These are phyloP conservation scores for Crotalus helleri DNA, from an alignment of 2,113 vertebrate genomes.

Conservation along the genomic window DNA sequence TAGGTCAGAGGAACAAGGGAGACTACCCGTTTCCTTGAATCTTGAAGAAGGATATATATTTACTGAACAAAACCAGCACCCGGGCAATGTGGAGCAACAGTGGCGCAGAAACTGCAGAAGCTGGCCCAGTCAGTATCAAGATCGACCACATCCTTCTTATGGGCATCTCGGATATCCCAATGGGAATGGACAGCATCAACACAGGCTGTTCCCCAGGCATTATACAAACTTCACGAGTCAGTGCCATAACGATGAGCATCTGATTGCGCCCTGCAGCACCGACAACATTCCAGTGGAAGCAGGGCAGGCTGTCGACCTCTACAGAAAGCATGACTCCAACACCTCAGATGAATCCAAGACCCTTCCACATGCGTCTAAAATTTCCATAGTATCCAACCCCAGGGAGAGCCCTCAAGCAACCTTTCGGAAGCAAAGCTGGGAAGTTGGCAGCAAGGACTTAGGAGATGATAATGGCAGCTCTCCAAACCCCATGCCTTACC, in stretches of 20 bases:
- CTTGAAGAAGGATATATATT: slow-evolving; percentile 45
- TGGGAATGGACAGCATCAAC: slow-evolving; percentile 30
- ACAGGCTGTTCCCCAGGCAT: slow-evolving; percentile 52
- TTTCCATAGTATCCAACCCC: slow-evolving; percentile 59
- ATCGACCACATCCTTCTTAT: slow-evolving; percentile 53
- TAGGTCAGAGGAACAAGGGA: slow-evolving; percentile 54
- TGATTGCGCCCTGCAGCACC: slow-evolving; percentile 61
- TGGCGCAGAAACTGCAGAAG: slow-evolving; percentile 52
- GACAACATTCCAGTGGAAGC: slow-evolving; percentile 58
- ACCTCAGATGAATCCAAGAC: slow-evolving; percentile 47
- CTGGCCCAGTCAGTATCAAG: slow-evolving; percentile 57
- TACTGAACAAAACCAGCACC: slow-evolving; percentile 41
- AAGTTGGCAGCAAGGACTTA: slow-evolving; percentile 70
- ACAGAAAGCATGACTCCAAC: slow-evolving; percentile 22
- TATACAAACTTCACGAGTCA: slow-evolving; percentile 55
- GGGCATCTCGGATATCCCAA: slow-evolving; percentile 52
- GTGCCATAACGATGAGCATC: slow-evolving; percentile 37
- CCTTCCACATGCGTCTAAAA: slow-evolving; percentile 44
- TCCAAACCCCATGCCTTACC: slow-evolving; percentile 70
- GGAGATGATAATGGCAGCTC: slow-evolving; percentile 73
- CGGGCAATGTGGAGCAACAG: slow-evolving; percentile 19
- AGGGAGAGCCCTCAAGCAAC: slow-evolving; percentile 63
- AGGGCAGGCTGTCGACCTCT: slow-evolving; percentile 39
- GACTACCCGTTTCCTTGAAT: slow-evolving; percentile 47
- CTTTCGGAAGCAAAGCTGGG: slow-evolving; percentile 71